phyloP scores from a whole-genome alignment of 2,888 invertebrate species.

The Rhagophthalmus giganteus region DNA sequence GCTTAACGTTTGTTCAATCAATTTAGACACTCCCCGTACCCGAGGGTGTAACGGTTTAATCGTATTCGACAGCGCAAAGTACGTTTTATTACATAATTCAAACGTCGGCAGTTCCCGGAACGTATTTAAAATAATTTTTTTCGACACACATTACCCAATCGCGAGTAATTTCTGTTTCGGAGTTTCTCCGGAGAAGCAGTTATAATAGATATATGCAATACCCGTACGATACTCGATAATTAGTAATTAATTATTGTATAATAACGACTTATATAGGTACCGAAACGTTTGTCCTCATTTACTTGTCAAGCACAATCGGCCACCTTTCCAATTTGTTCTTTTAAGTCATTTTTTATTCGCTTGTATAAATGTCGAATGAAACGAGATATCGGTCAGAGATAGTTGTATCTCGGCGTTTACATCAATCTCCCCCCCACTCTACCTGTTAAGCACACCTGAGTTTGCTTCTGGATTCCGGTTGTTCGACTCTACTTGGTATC shows the following conservation, averaged over 20 bases:
- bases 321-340: slow-evolving; percentile 39
- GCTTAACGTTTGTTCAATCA: slow-evolving; percentile 5
- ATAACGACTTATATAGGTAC: slow-evolving; percentile 4
- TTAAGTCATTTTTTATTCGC: slow-evolving; percentile 32
- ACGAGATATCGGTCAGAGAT: slow-evolving; percentile 43
- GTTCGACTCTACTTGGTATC: slow-evolving; percentile 33
- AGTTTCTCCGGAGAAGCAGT: too few species aligned
- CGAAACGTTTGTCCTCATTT: slow-evolving; percentile 20
- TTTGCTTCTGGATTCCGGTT: slow-evolving; percentile 42
- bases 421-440: slow-evolving; percentile 38
- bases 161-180: too few species aligned
- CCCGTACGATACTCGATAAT: too few species aligned
- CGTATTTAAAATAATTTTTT: neutral
- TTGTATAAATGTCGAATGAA: slow-evolving; percentile 38
- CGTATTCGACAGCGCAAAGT: slow-evolving; percentile 8
- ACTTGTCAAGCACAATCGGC: slow-evolving; percentile 23
- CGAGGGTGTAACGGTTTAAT: slow-evolving; percentile 7
- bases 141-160: too few species aligned
- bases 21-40: slow-evolving; percentile 12
- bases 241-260: slow-evolving; percentile 14
- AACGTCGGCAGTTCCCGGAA: neutral
- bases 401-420: slow-evolving; percentile 39
- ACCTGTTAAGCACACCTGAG: slow-evolving; percentile 39
- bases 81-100: neutral
- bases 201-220: too few species aligned